phyloP scores from a whole-genome alignment of 2,113 vertebrate species.

The Falco punctatus region DNA sequence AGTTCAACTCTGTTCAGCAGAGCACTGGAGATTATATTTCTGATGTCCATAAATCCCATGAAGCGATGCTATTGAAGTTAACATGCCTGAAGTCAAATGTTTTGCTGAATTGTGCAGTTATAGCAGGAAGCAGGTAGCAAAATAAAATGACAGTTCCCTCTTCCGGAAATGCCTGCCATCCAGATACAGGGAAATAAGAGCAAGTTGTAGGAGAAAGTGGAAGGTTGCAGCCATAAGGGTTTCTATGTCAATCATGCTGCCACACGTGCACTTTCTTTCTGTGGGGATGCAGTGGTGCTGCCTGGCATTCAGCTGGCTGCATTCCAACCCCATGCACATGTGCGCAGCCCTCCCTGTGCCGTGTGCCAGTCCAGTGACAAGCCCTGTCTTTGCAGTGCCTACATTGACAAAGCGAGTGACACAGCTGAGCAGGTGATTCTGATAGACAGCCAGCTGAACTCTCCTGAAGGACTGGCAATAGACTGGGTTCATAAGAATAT shows the following conservation, averaged over 20 bases:
- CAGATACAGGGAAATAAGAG: not conserved
- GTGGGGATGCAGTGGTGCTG: not conserved
- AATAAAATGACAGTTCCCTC: not conserved
- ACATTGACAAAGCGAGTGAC: conserved; percentile 93
- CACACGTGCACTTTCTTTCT: too few relatives aligned
- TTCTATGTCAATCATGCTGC: not conserved
- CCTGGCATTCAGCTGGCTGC: not conserved
- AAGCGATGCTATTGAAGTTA: not conserved
- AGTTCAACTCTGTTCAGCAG: not conserved
- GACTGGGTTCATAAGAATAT: conserved; percentile 98
- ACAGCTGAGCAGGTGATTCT: conserved; percentile 87
- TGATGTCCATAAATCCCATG: not conserved
- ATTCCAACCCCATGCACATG: not conserved
- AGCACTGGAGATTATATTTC: not conserved
- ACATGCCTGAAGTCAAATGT: not conserved
- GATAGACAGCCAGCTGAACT: conserved; percentile 88
- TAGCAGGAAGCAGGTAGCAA: not conserved
- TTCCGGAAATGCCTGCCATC: not conserved
- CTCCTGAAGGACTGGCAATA: conserved; percentile 92
- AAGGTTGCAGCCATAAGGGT: not conserved
- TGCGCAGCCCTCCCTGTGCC: not conserved
- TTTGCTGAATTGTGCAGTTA: not conserved
- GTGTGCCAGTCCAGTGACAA: not conserved
- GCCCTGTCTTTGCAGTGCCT: conserved; percentile 79
- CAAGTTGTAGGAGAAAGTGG: not conserved